Percentiles rank a stretch among this genome's conserved stretches.
phyloP scores from a whole-genome alignment of 1,140 invertebrate genomes.

The Aphelinus certus region DNA sequence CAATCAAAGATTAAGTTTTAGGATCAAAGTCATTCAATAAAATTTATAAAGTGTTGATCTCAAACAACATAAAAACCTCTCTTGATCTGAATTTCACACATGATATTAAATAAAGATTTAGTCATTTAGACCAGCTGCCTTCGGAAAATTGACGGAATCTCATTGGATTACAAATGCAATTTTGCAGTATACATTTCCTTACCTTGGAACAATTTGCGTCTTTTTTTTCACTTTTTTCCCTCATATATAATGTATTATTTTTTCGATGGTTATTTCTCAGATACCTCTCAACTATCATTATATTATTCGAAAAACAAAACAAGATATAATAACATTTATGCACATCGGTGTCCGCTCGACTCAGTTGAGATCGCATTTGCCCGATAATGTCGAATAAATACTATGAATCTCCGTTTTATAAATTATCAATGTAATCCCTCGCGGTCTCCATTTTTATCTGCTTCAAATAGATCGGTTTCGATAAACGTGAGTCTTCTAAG shows the following conservation, averaged over 20 bases:
- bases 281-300: conserved; percentile 48
- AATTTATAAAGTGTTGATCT: conserved; percentile 31
- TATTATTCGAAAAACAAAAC: conserved; percentile 57
- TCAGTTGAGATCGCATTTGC: too few relatives aligned
- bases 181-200: conserved; percentile 19
- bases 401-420: too few relatives aligned
- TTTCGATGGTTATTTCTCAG: conserved; percentile 36
- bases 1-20: conserved; percentile 31
- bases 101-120: conserved; percentile 9
- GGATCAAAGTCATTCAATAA: conserved; percentile 26
- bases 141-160: conserved; percentile 23
- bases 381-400: too few relatives aligned
- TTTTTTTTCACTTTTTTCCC: background rate
- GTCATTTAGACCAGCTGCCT: background rate
- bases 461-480: conserved; percentile 17
- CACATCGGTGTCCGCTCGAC: conserved; percentile 38
- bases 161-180: conserved; percentile 18
- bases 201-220: background rate
- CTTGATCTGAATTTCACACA: conserved; percentile 1
- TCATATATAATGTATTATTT: conserved; percentile 10
- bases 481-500: background rate
- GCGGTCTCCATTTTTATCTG: too few relatives aligned
- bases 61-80: background rate
- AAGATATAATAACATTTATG: conserved; percentile 53
- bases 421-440: too few relatives aligned